A percentile compares a stretch with the other conserved stretches of the same genome.
Evolutionary conservation across 2,888 invertebrate genomes (phyloP).

Genomic region (Sarcophaga rosellei): DNA sequence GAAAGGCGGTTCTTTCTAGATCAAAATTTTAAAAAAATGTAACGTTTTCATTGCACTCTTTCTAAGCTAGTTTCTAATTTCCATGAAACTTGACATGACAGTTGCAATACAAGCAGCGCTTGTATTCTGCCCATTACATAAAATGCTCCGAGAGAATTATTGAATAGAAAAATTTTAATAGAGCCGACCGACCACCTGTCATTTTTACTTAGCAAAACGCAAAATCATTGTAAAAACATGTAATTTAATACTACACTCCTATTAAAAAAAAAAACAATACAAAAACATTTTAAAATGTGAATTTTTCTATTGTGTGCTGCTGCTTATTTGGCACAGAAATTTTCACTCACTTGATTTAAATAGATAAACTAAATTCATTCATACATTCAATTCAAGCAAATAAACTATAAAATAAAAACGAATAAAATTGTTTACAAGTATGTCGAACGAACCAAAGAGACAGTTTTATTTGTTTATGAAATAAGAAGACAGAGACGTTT

Average conservation of each 20-base stretch:
- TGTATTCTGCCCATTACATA: background rate
- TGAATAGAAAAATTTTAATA: too few species aligned
- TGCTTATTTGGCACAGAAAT: background rate
- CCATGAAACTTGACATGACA: background rate
- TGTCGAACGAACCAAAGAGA: background rate
- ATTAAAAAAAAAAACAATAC: background rate
- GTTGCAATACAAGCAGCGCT: background rate
- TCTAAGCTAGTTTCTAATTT: background rate
- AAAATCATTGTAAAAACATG: too few species aligned
- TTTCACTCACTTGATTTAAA: slow-evolving; percentile 26
- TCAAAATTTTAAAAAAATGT: too few species aligned
- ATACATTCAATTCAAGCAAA: slow-evolving; percentile 25
- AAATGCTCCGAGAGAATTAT: background rate
- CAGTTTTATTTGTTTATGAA: background rate
- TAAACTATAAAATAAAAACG: background rate
- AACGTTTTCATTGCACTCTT: too few species aligned
- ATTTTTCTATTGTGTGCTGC: background rate
- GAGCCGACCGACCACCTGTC: too few species aligned
- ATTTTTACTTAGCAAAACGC: too few species aligned
- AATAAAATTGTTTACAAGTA: background rate
- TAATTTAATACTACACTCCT: too few species aligned
- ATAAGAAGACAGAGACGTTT: slow-evolving; percentile 45
- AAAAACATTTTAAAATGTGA: slow-evolving; percentile 9
- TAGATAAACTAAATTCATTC: slow-evolving; percentile 37
- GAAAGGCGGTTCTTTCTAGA: too few species aligned